These are phyloP conservation scores for mouse (Mus musculus) DNA, from an alignment of 2,113 vertebrate species.

Conservation along the genomic window GRCm39 chr4:33999501-34000000, in stretches of 20 bases:
- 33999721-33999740: not conserved
- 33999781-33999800: not conserved
- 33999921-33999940: not conserved
- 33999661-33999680: not conserved
- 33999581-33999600: not conserved
- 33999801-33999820: not conserved
- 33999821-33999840: not conserved
- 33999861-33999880: not conserved
- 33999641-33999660: not conserved
- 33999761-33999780: not conserved
- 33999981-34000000: not conserved
- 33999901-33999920: not conserved
- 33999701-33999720: not conserved
- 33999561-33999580: not conserved
- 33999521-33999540: not conserved
- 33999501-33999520: not conserved
- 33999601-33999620: not conserved
- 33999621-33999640: not conserved
- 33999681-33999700: not conserved
- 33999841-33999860: not conserved
- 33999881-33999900: not conserved
- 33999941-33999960: not conserved
- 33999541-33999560: not conserved
- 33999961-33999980: not conserved
- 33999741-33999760: not conserved